Base-by-base conservation (phyloP, 2,113 vertebrate genomes). In the Lagopus muta region DNA sequence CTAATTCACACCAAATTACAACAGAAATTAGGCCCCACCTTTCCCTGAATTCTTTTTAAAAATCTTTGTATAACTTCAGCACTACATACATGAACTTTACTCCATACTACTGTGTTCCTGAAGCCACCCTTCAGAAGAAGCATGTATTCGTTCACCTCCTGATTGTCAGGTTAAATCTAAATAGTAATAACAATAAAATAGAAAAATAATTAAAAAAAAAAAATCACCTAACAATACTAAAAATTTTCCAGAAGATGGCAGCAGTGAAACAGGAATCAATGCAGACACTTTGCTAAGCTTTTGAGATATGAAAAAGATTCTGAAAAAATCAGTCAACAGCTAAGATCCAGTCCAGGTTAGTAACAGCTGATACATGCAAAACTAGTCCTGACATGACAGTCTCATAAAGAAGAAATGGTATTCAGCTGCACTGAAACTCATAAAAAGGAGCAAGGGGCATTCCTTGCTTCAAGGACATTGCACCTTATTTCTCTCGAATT, bases 231-330 rank as follows among this genome's bases (percentile, higher is more conserved):
- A 57, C n/a, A 70, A 50, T 48, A 32, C 3, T 27, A 5, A 38
- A 45, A 25, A 6, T 2, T 34, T 92, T 73, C 96, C 96, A 95
- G 92, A 90, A 96, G 98, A 97, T 97, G 98, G 98, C 98, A 97
- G 97, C 93, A 97, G 85, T 45, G 92, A 61, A 52, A 57, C 47
- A 72, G 48, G 69, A 96, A 94, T 78, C 6, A 14, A n/a, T 52
- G 69, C 11, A 19, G 38, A 22, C 36, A 28, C 27, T 83, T 55
- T 40, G 58, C 42, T 57, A 73, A 61, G 64, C 66, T 84, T 65
- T 54, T 42, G 52, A 72, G 69, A 45, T 25, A 36, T 19, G 40
- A 67, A 86, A 94, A 88, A 38, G 32, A 55, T 50, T 40, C 36
- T 64, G 20, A 65, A 83, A 90, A 82, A 34, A 86, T 43, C 14